Conservation (phyloP, 2,888 invertebrate genomes). For the Pseudolycoriella hygida region DNA sequence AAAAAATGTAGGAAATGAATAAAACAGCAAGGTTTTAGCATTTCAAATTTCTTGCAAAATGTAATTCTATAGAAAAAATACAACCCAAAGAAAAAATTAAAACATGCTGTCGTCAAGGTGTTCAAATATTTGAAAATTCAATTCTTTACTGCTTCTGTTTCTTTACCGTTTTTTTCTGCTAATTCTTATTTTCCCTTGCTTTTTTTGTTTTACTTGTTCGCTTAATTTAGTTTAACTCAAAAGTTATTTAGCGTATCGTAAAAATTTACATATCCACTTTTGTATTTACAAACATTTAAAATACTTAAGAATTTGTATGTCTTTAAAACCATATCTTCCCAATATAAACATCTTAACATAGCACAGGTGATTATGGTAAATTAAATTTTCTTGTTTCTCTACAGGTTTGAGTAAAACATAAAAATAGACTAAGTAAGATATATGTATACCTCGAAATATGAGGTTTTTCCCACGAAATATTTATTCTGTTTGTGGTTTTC, state of each 20-base stretch:
- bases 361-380: no score
- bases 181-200: neutral
- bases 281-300: neutral
- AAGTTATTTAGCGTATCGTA: slow-evolving; percentile 4
- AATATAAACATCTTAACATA: no score
- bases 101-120: slow-evolving; percentile 6
- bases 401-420: no score
- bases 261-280: slow-evolving; percentile 1
- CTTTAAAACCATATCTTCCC: no score
- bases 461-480: no score
- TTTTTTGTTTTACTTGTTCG: neutral
- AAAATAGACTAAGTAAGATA: no score
- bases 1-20: neutral
- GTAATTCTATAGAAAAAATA: neutral
- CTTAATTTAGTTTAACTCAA: neutral
- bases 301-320: no score
- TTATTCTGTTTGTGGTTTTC: no score
- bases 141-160: slow-evolving; percentile 6
- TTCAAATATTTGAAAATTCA: slow-evolving; percentile 6
- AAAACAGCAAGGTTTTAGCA: slow-evolving; percentile 2
- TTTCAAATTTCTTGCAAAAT: neutral
- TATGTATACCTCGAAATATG: no score
- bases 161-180: neutral
- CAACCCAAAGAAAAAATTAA: neutral
- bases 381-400: no score